phyloP scores from a whole-genome alignment of 30 jellyfish, hydroid and myxozoan species.

The Aurelia aurita complex sp. Pacific region DNA sequence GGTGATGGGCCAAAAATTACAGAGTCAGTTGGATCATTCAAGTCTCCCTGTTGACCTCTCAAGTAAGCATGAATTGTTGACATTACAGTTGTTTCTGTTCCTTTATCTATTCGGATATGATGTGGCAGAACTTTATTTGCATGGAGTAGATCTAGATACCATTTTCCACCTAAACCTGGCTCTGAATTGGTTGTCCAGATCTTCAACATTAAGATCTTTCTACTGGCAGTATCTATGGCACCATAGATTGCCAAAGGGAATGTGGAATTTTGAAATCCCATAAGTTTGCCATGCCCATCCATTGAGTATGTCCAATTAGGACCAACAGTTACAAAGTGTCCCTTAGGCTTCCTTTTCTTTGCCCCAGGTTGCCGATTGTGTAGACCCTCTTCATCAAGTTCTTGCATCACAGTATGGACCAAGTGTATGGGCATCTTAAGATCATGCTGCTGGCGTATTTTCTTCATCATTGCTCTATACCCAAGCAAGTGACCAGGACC shows the following conservation, averaged over 20 bases:
- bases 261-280: constrained; percentile 63
- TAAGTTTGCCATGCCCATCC: constrained; percentile 76
- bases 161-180: constrained; percentile 46
- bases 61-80: constrained; percentile 56
- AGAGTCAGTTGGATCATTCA: constrained; percentile 39
- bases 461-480: constrained; percentile 21
- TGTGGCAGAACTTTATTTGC: constrained; percentile 37
- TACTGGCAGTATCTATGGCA: constrained; percentile 64
- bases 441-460: constrained; percentile 24
- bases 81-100: constrained; percentile 64
- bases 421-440: constrained; percentile 22
- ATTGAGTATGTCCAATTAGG: constrained; percentile 39
- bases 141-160: constrained; percentile 62
- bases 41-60: constrained; percentile 31
- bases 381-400: constrained; percentile 32
- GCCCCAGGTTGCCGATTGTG: constrained; percentile 7
- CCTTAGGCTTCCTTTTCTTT: constrained; percentile 14
- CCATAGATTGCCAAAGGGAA: constrained; percentile 76
- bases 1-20: constrained; percentile 69
- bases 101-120: constrained; percentile 29
- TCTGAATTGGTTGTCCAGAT: constrained; percentile 35
- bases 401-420: constrained; percentile 48
- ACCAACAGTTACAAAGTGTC: constrained; percentile 37
- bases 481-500: constrained; percentile 62
- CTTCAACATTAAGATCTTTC: constrained; percentile 37